Base-by-base conservation (phyloP, 2,113 vertebrate genomes). In the Phaethon lepturus region DNA sequence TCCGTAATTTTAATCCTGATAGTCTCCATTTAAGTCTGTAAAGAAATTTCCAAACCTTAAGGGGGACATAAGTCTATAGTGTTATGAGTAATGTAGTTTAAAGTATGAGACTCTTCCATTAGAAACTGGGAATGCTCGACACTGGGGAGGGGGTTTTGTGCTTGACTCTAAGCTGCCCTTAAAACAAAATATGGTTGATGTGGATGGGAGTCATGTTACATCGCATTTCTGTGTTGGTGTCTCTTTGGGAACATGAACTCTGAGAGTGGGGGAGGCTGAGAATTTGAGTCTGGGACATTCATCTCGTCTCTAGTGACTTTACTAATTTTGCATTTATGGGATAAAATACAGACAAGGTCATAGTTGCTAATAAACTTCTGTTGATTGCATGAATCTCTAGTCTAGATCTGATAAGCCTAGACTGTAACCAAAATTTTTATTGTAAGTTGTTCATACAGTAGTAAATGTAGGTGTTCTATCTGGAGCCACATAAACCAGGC, bases 121-220 rank as follows among this genome's bases (percentile, higher is more conserved):
- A 56, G 40, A 60, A 52, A 67, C 13, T 17, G 28, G 25, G 28
- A 86, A 42, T 86, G 42, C 17, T 76, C 9, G 24, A 86, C 47
- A 29, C 7, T 56, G n/a, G 45, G 45, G 16, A 7, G 13, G 45
- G 17, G 6, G 0, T 2, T 3, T 6, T 82, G 15, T 66, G 6
- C 33, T 91, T 85, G 33, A 42, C 42, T 62, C 35, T 49, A 68
- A 62, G 28, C 5, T 79, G 24, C 22, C 25, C 24, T 52, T 82
- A 53, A 17, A 44, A 63, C 10, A 68, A 79, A 79, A 56, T 76
- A 29, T 13, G 79, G 7, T 79, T 76, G 53, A 3, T 79, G 12
- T 44, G 40, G 40, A 44, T 64, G 35, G 13, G 19, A 53, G 11
- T 42, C 9, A 5, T 6, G 24, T 72, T 79, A 17, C 0, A 2